Conservation (phyloP, 2,888 invertebrate genomes). For the Linyphia triangularis region DNA sequence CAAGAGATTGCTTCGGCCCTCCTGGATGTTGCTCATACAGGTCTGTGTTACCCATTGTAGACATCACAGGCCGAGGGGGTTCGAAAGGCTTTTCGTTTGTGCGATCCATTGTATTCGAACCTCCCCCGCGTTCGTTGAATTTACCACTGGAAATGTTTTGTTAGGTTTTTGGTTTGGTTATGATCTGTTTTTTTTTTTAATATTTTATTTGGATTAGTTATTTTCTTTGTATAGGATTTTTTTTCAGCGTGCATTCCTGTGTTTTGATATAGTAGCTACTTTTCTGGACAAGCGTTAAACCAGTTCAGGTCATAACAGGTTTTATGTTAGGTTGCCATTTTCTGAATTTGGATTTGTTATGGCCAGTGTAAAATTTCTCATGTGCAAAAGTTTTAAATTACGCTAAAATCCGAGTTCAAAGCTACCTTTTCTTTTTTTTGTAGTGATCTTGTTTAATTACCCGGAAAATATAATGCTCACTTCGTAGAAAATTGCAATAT, state of each 20-base stretch:
- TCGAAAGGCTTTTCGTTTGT: background rate
- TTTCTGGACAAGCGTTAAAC: background rate
- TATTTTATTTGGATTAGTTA: background rate
- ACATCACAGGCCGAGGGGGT: background rate
- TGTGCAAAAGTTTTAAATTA: too few species aligned
- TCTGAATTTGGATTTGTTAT: too few species aligned
- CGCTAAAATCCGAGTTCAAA: too few species aligned
- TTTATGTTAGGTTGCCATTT: background rate
- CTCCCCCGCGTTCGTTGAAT: conserved; percentile 47
- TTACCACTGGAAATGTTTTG: background rate
- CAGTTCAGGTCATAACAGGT: background rate
- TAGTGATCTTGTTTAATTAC: too few species aligned
- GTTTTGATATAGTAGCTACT: background rate
- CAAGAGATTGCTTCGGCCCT: background rate
- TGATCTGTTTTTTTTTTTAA: background rate
- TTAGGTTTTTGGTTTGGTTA: conserved; percentile 5
- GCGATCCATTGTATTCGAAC: background rate
- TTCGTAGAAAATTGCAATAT: too few species aligned
- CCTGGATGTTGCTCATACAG: conserved; percentile 31
- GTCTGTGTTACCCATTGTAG: background rate
- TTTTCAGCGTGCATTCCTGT: background rate
- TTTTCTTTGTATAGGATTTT: background rate
- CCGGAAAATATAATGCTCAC: too few species aligned
- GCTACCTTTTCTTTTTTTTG: too few species aligned
- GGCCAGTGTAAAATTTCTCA: too few species aligned